These are phyloP conservation scores for Pituophis catenifer DNA, from an alignment of 2,113 vertebrate genomes.

Conservation along the genomic window DNA sequence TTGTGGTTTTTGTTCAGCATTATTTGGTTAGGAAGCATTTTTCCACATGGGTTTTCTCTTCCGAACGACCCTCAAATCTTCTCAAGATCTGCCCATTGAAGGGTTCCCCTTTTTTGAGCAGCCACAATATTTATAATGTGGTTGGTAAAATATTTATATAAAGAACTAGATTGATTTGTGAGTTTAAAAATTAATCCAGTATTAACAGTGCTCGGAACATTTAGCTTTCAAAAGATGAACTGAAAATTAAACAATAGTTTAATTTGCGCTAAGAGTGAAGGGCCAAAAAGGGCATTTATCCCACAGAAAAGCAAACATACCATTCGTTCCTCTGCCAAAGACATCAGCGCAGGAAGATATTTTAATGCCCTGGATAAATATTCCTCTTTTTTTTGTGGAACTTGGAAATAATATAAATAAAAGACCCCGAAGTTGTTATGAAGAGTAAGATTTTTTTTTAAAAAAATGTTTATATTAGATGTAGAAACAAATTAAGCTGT, in stretches of 20 bases:
- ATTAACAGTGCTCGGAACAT: conserved; percentile 46
- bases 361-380: conserved; percentile 60
- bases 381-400: neutral
- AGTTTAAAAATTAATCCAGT: conserved; percentile 62
- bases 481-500: conserved; percentile 51
- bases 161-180: conserved; percentile 50
- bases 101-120: conserved; percentile 29
- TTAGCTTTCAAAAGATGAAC: conserved; percentile 44
- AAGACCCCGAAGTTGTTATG: conserved; percentile 47
- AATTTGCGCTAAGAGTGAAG: conserved; percentile 43
- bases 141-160: conserved; percentile 65
- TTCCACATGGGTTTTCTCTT: neutral
- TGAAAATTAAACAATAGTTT: conserved; percentile 60
- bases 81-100: conserved; percentile 22
- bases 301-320: conserved; percentile 41
- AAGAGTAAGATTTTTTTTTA: conserved; percentile 46
- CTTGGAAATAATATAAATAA: conserved; percentile 46
- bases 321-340: conserved; percentile 55
- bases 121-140: conserved; percentile 60
- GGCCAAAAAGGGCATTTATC: conserved; percentile 57
- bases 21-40: neutral
- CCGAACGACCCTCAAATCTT: neutral
- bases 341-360: conserved; percentile 42
- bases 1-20: neutral
- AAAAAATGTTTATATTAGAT: conserved; percentile 56